phyloP scores from a whole-genome alignment of 2,888 invertebrate species.

The Clepsis dumicolana region DNA sequence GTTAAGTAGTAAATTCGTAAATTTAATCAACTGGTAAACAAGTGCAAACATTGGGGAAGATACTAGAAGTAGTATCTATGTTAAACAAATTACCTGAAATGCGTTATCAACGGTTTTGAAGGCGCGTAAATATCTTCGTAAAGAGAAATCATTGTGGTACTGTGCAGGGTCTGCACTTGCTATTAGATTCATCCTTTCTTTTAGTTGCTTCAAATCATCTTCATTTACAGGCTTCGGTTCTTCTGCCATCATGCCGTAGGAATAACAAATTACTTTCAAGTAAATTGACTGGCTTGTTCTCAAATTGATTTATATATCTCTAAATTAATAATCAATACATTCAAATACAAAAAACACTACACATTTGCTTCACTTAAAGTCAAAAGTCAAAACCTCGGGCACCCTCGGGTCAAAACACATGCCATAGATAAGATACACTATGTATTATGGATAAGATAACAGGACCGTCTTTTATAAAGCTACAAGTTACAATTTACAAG shows the following conservation, averaged over 20 bases:
- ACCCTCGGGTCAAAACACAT: too few species aligned
- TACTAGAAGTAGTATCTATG: too few species aligned
- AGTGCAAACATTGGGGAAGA: neutral
- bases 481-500: too few species aligned
- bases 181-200: slow-evolving; percentile 90
- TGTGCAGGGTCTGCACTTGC: slow-evolving; percentile 90
- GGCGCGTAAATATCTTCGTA: slow-evolving; percentile 90
- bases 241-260: slow-evolving; percentile 64
- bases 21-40: neutral
- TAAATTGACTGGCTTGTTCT: neutral
- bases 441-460: too few species aligned
- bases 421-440: slow-evolving; percentile 16
- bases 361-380: slow-evolving; percentile 6
- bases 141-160: slow-evolving; percentile 91
- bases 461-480: too few species aligned
- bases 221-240: slow-evolving; percentile 86
- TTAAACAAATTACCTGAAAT: slow-evolving; percentile 87
- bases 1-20: too few species aligned
- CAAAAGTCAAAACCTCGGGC: too few species aligned
- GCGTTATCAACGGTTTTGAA: slow-evolving; percentile 91
- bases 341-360: slow-evolving; percentile 13
- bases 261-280: neutral
- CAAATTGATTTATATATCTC: neutral
- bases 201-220: slow-evolving; percentile 88
- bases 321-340: slow-evolving; percentile 8